Percentiles rank a stretch among this genome's conserved stretches.
Conservation (phyloP, 2,888 invertebrate genomes). For the Acanthosoma haemorrhoidale region DNA sequence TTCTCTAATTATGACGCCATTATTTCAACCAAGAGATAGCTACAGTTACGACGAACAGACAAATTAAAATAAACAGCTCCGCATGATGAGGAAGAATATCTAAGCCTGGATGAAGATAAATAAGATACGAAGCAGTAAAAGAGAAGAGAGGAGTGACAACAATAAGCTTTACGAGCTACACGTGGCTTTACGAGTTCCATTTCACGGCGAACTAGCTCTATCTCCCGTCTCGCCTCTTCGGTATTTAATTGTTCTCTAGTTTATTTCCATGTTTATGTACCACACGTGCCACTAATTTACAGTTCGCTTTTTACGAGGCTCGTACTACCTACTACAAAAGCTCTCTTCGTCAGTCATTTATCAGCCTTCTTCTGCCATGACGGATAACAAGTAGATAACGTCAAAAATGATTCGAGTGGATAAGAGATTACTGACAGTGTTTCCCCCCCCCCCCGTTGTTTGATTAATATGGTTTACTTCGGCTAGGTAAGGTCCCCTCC, state of each 20-base stretch:
- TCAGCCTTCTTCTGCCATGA: too few species aligned
- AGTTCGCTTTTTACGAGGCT: not conserved
- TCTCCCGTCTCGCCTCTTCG: too few species aligned
- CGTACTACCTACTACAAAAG: not conserved
- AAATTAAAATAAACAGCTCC: too few species aligned
- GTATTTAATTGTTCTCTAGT: not conserved
- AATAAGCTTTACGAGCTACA: not conserved
- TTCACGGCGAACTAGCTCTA: not conserved
- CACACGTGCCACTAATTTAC: not conserved
- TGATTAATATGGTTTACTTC: too few species aligned
- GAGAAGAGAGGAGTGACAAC: not conserved
- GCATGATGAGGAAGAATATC: not conserved
- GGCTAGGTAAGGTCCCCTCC: too few species aligned
- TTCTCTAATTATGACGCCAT: too few species aligned
- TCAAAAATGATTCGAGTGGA: too few species aligned
- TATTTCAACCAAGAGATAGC: too few species aligned
- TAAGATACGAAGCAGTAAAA: not conserved
- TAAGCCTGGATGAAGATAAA: not conserved
- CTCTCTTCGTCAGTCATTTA: not conserved
- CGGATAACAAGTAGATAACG: too few species aligned
- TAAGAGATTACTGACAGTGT: too few species aligned
- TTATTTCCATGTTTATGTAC: not conserved
- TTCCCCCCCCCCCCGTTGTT: too few species aligned
- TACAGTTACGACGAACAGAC: too few species aligned
- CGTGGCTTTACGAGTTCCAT: constrained; percentile 17